Base-by-base conservation (phyloP, 2,888 invertebrate species). In the Drosophila acutilabella region DNA sequence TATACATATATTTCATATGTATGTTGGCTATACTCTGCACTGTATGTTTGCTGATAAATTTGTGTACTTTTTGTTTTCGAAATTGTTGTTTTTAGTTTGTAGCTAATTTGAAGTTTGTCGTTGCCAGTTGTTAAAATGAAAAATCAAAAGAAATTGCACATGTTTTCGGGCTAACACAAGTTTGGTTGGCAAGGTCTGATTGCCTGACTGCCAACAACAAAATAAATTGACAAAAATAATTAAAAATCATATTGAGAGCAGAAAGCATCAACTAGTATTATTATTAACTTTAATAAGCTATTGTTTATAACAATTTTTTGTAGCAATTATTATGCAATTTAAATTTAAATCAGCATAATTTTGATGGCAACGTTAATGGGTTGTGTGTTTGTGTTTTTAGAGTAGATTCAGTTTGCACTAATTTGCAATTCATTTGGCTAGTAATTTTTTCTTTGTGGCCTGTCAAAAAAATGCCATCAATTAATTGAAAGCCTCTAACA, bases 41-140 rank as follows among this genome's bases (percentile, higher is more conserved):
- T 40, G 51, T 36, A 54, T 53, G 33, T 62, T n/a, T 40, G 40
- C 38, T 70, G 71, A 64, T 58, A 75, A 74, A 75, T 74, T 52
- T 60, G 48, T 71, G 45, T 58, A 72, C 57, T 54, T 76, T 58
- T 57, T 71, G 57, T 45, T 61, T 57, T 56, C 41, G 38, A 56
- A 62, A 62, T 62, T 67, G 77, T 66, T 58, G 72, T 33, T 58
- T 58, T 61, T 45, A 61, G 77, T 61, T 65, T 71, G 61, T 26
- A 72, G 82, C 82, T 80, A 80, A 82, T 80, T 80, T 80, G 53
- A 85, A 85, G 86, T 85, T 80, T 66, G 74, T 71, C 74, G 38
- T 75, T 58, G 40, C 65, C 50, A 61, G 45, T 60, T 62, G 53
- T 40, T 38, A 40, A 74, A 57, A 66, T 72, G 65, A 66, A 57